Evolutionary conservation across 2,888 invertebrate genomes (phyloP), one percentile per base, ranked within the genome.

Genomic region (Conops quadrifasciatus): DNA sequence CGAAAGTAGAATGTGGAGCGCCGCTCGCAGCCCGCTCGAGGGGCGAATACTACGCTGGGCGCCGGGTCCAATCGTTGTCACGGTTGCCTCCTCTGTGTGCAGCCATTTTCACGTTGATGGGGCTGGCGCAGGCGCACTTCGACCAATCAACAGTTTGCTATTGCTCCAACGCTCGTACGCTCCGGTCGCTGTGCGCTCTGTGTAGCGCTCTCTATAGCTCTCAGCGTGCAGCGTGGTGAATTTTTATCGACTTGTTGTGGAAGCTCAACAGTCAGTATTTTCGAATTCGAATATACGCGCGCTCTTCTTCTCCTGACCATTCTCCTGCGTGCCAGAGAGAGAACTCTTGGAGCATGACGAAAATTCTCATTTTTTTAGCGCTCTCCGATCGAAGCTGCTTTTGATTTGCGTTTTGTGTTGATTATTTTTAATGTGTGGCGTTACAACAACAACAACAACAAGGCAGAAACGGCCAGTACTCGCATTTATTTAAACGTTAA

Each of bases 101-200:
- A 84, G 85, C 85, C 84, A 84, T 84, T 84, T 84, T 85, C 83
- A 80, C 76, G 74, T 74, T 74, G 76, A 75, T 78, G 77, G 80
- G 82, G 80, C 79, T 75, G 84, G 86, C 85, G 85, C 85, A 85
- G 78, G 85, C 85, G 85, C 85, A 83, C 75, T 78, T 74, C 78
- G 79, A 75, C 84, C 85, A 85, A 85, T 85, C 84, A 84, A 79
- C 81, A 80, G 82, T 82, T 85, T 84, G 85, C 81, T 77, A 56
- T 68, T 60, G 62, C 26, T 28, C 58, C 36, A 3, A 3, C 30
- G 51, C 60, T 24, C 58, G 7, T n/a, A n/a, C 19, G 19, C 58
- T 7, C 58, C 26, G 30, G 5, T 13, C n/a, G n/a, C 49, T 13
- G 11, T 19, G 2, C 49, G 2, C 49, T 15, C 36, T 9, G 36